Evolutionary conservation across 2,888 invertebrate genomes (phyloP), one percentile per base, ranked within the genome.

Genomic region (Elmis aenea): DNA sequence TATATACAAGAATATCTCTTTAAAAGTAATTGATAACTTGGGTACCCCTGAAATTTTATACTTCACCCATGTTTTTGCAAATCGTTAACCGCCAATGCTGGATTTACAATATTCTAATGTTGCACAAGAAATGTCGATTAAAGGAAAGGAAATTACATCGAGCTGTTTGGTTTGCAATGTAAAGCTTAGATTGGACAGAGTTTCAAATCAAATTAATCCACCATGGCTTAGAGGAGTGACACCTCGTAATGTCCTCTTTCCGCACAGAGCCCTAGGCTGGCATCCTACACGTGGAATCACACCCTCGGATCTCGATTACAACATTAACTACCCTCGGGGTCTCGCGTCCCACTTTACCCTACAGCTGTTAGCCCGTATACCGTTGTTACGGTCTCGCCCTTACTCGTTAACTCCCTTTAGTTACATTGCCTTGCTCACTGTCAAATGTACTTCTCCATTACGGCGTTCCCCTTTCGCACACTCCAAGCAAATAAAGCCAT

Each of bases 171-270:
- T n/a, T n/a, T n/a, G n/a, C n/a, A 37, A 34, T 33, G 37, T 37
- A 42, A 42, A 36, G 29, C 36, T 23, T 29, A 33, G 38, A 26
- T 36, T 45, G 46, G 43, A 47, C 48, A 32, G 48, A 51, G 50
- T 53, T 54, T 45, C 49, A 52, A 57, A 57, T 57, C 52, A 57
- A 59, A 59, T 59, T 59, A 59, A 57, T 51, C 49, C 49, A 44
- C 37, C 42, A 51, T 52, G 51, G 53, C 36, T 42, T 46, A 49
- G 49, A 51, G 51, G 52, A 55, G 56, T 56, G 58, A 58, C 58
- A 57, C 56, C 57, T 55, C 55, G 54, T 55, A 53, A 55, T 53
- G 49, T 52, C 51, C 52, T 50, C 50, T 51, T 50, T 47, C 51
- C 48, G 45, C 51, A 33, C 51, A 36, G 31, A 38, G 43, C 47